Conservation (phyloP, 2,113 vertebrate genomes). For the Calyptomena viridis region DNA sequence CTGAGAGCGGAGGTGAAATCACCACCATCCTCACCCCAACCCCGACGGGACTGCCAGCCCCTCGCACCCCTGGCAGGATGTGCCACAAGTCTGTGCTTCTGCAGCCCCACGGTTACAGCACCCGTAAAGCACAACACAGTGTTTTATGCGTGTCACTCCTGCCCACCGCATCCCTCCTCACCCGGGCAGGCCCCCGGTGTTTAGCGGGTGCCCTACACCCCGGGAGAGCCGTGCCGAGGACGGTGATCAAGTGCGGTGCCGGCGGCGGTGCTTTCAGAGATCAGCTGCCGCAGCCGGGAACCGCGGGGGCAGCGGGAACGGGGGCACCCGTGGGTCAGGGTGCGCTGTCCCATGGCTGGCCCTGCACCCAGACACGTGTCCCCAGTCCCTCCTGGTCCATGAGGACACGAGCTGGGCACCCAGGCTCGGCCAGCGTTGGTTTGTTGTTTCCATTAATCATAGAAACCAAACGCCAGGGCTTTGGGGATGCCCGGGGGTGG, state of each 20-base stretch:
- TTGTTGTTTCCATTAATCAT: neutral
- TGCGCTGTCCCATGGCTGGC: neutral
- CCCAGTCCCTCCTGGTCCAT: accelerated
- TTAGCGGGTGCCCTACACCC: neutral
- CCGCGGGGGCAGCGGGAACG: accelerated
- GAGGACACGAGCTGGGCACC: neutral
- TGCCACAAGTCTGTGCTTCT: neutral
- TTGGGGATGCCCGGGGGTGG: neutral
- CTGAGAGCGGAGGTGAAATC: neutral
- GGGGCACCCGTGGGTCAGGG: neutral
- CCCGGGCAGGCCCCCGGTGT: neutral
- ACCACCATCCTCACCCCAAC: neutral
- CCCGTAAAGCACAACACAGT: no score
- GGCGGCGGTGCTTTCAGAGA: neutral
- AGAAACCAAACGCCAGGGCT: neutral
- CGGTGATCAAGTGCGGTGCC: neutral
- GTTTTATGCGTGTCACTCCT: neutral
- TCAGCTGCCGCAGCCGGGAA: accelerated
- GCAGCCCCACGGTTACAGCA: neutral
- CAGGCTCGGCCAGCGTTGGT: neutral
- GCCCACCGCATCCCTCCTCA: neutral
- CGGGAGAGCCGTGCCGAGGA: accelerated
- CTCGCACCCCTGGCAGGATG: neutral
- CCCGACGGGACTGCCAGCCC: neutral
- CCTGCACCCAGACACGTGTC: neutral